Evolutionary conservation across 2,888 invertebrate genomes (phyloP), one percentile per base, ranked within the genome.

Genomic region (Blastobasis lacticolella): DNA sequence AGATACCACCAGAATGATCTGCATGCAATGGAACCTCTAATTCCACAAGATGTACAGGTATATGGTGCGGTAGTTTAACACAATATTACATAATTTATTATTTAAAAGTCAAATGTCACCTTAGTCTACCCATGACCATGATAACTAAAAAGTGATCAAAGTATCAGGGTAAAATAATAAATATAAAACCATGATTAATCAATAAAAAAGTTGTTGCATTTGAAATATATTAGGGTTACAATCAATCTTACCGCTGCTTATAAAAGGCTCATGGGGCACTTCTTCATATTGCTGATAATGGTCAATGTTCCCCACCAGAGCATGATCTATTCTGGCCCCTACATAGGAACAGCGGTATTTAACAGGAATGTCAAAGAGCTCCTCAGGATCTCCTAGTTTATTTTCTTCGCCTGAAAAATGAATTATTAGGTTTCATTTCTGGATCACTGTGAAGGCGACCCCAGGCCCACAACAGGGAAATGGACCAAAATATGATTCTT

Each of bases 361-460:
- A 37, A 90, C 87, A 0, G 95, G 97, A 51, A 97, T 80, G 73
- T 96, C 95, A 80, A 93, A 96, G 0, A 97, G 81, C 76, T 96
- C 96, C 66, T 96, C 96, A 0, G 94, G 85, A 64, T 91, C 91
- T 59, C 90, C 90, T 42, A 97, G 74, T 66, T 92, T 91, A 5
- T 93, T 93, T 42, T 91, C 90, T 10, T 92, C 84, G 1, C 97
- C 89, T 89, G 48, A 37, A 70, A 64, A 54, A 52, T 36, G 23
- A 23, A n/a, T n/a, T n/a, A n/a, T 38, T 41, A 46, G 23, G 9
- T 49, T 10, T 46, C 10, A 44, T 23, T 23, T 23, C 51, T 40
- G 9, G 40, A 40, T 9, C 40, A 8, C 9, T 8, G 41, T n/a
- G n/a, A n/a, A n/a, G n/a, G n/a, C n/a, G 4, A 40, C 9, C 1